Evolutionary conservation across 2,888 invertebrate genomes (phyloP).

Genomic region (Incurvaria masculella): DNA sequence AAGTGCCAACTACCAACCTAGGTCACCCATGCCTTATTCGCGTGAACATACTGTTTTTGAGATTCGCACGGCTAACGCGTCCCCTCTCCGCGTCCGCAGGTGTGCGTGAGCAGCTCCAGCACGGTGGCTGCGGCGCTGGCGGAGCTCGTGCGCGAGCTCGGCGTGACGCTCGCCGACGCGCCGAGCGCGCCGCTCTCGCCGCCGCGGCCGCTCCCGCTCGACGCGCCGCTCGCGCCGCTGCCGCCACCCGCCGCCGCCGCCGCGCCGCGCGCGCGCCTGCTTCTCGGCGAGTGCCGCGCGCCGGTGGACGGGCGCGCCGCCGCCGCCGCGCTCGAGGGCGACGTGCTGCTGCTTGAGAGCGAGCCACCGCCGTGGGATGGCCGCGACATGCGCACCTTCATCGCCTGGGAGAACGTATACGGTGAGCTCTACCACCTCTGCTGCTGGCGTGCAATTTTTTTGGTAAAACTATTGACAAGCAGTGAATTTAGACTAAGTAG

Average conservation of each 20-base stretch:
- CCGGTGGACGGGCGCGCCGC: conserved; percentile 59
- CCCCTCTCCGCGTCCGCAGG: conserved; percentile 34
- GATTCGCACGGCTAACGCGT: too few relatives aligned
- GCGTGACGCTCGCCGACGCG: conserved; percentile 36
- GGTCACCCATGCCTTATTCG: too few relatives aligned
- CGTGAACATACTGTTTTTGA: too few relatives aligned
- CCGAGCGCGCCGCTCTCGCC: conserved; percentile 40
- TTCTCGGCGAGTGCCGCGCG: conserved; percentile 62
- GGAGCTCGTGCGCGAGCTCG: conserved; percentile 44
- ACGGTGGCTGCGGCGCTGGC: conserved; percentile 46
- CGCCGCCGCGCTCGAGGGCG: conserved; percentile 58
- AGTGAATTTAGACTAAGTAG: too few relatives aligned
- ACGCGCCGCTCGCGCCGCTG: conserved; percentile 30
- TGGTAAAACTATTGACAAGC: too few relatives aligned
- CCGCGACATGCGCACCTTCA: conserved; percentile 44
- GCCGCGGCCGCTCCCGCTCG: conserved; percentile 32
- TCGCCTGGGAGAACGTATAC: conserved; percentile 50
- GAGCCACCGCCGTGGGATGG: conserved; percentile 55
- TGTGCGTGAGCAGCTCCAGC: conserved; percentile 37
- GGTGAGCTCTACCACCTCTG: too few relatives aligned
- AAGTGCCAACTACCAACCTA: too few relatives aligned
- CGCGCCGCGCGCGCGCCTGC: conserved; percentile 40
- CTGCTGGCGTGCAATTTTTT: too few relatives aligned
- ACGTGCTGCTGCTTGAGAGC: conserved; percentile 61
- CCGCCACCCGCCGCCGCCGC: conserved; percentile 20